Conservation (phyloP, 2,888 invertebrate genomes). For the Eupithecia subumbrata region DNA sequence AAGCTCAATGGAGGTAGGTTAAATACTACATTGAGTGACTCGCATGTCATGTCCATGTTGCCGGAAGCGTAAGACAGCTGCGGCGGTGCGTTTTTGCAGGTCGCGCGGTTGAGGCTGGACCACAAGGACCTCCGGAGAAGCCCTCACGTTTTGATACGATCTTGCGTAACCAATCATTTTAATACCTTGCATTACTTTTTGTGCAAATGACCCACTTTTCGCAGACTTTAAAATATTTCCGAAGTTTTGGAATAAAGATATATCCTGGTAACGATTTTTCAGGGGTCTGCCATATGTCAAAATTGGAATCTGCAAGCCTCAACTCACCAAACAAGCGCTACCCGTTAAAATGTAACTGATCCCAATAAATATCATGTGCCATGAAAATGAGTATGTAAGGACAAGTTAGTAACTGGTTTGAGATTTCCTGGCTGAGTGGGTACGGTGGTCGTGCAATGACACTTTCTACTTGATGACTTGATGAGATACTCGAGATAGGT, state of each 20-base stretch:
- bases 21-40: too few species aligned
- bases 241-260: not conserved
- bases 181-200: not conserved
- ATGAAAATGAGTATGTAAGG: constrained; percentile 12
- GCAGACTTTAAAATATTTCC: not conserved
- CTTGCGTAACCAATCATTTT: not conserved
- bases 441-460: constrained; percentile 19
- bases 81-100: too few species aligned
- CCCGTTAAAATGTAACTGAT: not conserved
- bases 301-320: too few species aligned
- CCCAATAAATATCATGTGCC: not conserved
- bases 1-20: too few species aligned
- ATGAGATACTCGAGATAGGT: constrained; percentile 14
- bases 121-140: too few species aligned
- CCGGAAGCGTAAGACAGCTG: too few species aligned
- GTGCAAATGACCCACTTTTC: not conserved
- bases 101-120: too few species aligned
- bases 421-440: constrained; percentile 30
- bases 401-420: constrained; percentile 26
- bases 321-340: not conserved
- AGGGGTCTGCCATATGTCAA: too few species aligned
- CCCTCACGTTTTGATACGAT: not conserved
- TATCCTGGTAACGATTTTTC: too few species aligned
- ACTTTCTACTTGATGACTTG: constrained; percentile 30
- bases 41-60: too few species aligned